Evolutionary conservation across 2,888 invertebrate species (phyloP), one percentile per base, ranked within the genome.

Genomic region (Sarcophaga subvicina): DNA sequence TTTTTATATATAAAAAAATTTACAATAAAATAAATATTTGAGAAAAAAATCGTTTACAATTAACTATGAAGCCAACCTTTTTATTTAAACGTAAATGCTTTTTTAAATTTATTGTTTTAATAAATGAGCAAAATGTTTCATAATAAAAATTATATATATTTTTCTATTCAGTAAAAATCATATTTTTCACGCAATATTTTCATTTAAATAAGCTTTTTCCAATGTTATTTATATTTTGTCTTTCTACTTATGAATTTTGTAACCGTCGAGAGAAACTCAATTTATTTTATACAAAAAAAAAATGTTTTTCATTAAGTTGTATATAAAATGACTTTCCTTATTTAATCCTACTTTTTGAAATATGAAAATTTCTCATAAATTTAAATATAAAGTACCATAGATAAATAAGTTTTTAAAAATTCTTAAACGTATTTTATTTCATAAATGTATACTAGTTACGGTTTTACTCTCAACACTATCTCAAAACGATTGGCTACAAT

Each of bases 261-360:
- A 54, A 54, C 54, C 54, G 4, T 54, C 11, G 12, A 49, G 11
- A 11, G 49, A 14, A 54, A 3, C 11, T 54, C 4, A 14, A 49
- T 49, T 3, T 4, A 14, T 54, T 37, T 37, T 37, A 37, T 37
- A 37, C 37, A 37, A 37, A 78, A 69, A 14, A 47, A 69, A 72
- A 75, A 22, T 79, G 64, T 64, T 83, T 67, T 66, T 60, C 62
- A 54, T 78, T 4, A 27, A 6, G 0, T 59, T 37, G 17, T 22
- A 20, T 69, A 37, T 37, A 37, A 73, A 77, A 83, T 79, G 22
- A 79, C 59, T 73, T 83, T 79, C 73, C 83, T 79, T 83, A 83
- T 66, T 49, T 69, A 59, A 37, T 8, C 10, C 37, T 37, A 37
- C 37, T 2, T 37, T 37, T 37, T 37, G 37, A 37, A 37, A 37